These are phyloP conservation scores for Petrocephalus sullivani DNA, from an alignment of 2,797 vertebrate genomes.

Conservation along the genomic window DNA sequence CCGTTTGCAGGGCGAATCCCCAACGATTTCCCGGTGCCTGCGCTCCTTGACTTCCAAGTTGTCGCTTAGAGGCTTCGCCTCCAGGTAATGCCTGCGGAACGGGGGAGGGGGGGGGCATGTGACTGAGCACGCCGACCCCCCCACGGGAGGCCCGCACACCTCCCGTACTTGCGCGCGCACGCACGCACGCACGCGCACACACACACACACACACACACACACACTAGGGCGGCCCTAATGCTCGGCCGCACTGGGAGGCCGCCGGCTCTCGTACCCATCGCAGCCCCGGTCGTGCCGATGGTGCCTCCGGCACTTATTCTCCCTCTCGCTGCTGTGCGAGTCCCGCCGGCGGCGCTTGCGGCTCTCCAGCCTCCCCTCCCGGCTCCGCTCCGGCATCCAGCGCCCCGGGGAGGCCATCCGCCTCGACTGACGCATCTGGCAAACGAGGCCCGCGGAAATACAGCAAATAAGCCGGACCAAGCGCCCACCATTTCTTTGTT, in stretches of 20 bases:
- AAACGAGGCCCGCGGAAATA: background rate
- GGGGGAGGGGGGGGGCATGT: background rate
- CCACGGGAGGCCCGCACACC: background rate
- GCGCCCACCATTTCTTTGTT: background rate
- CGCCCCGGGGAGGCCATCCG: constrained; percentile 65
- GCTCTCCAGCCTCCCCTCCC: constrained; percentile 71
- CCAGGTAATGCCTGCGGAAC: constrained; percentile 75
- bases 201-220: no score
- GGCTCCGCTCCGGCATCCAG: constrained; percentile 72
- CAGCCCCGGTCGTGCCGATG: constrained; percentile 48
- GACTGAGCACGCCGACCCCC: background rate
- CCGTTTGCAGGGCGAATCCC: constrained; percentile 32
- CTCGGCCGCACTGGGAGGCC: no score
- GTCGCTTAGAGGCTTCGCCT: constrained; percentile 74
- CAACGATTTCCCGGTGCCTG: constrained; percentile 50
- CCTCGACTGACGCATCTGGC: constrained; percentile 78
- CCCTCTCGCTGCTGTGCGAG: constrained; percentile 82
- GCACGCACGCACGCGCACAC: no score
- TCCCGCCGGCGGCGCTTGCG: constrained; percentile 70
- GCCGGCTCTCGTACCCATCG: constrained; percentile 68
- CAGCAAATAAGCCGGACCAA: background rate
- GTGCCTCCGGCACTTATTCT: constrained; percentile 73
- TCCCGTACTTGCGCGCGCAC: no score
- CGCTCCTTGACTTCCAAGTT: constrained; percentile 66
- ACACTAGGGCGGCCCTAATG: no score